Evolutionary conservation across 2,113 vertebrate species (phyloP).

Genomic region (Manacus vitellinus): DNA sequence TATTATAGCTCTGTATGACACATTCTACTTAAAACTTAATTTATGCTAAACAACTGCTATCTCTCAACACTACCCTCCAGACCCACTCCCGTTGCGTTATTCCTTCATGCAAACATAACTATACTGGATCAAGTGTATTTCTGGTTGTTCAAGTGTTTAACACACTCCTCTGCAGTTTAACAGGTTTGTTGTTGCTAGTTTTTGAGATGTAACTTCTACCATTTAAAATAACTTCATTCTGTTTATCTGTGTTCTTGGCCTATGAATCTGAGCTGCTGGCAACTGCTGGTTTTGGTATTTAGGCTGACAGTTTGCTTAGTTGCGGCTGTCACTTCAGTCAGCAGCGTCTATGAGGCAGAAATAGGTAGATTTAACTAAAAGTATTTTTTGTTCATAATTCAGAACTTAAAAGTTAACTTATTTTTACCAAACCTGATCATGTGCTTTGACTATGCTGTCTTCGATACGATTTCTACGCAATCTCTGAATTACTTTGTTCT

Average conservation of each 20-base stretch:
- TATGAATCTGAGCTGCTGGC: background rate
- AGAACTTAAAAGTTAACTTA: background rate
- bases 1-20: background rate
- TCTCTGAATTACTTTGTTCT: background rate
- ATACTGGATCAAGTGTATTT: background rate
- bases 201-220: background rate
- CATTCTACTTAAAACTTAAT: background rate
- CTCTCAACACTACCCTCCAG: background rate
- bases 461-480: background rate
- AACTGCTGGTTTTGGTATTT: background rate
- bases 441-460: background rate
- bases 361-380: background rate
- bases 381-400: background rate
- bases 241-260: background rate
- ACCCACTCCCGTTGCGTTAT: background rate
- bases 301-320: background rate
- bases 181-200: background rate
- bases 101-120: background rate
- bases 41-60: background rate
- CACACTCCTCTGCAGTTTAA: background rate
- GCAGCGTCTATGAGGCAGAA: background rate
- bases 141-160: background rate
- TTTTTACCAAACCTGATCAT: background rate
- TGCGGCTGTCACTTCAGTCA: background rate
- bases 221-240: background rate